Evolutionary conservation across 2,888 invertebrate genomes (phyloP), one percentile per base, ranked within the genome.

Genomic region (Drosophila quinaria): DNA sequence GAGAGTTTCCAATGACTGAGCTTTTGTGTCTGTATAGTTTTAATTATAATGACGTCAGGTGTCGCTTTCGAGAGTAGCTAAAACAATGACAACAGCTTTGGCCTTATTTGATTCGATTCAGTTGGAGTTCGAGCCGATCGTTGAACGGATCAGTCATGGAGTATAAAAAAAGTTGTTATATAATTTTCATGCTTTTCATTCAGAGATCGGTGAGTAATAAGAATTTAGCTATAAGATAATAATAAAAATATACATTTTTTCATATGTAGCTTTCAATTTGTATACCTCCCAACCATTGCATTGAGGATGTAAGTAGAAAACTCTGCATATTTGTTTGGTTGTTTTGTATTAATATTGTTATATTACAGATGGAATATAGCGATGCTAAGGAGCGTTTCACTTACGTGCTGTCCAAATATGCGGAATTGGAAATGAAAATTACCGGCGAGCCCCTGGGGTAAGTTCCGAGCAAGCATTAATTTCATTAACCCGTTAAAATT

Each of bases 391-490:
- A 86, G 17, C 86, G 81, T 0, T 80, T 70, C 11, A 74, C 77
- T 1, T 89, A 91, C 62, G 91, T 91, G 4, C 47, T 91, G 6
- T 76, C 70, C 15, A 91, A 91, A 78, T 91, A 91, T 60, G 86
- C 86, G 25, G 84, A 86, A 58, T 60, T 89, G 49, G 69, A 91
- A 68, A 83, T 88, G 86, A 89, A 87, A 76, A 89, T 91, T 51
- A 56, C 61, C 15, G 91, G 91, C 8, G 74, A 85, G 50, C 87
- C 91, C 11, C 63, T 91, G 59, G 87, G 90, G 91, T 91, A 69
- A 85, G 91, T 81, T 35, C 10, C 29, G 47, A 46, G 33, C 4
- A 6, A 44, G 22, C 15, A 5, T 11, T 31, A 25, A 41, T 22
- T 31, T 29, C 39, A 22, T 51, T 68, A 49, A 25, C 9, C 11